A percentile compares a stretch with the other conserved stretches of the same genome.
These are phyloP conservation scores for Dascyllus trimaculatus DNA, from an alignment of 2,113 vertebrate genomes.

Conservation along the genomic window DNA sequence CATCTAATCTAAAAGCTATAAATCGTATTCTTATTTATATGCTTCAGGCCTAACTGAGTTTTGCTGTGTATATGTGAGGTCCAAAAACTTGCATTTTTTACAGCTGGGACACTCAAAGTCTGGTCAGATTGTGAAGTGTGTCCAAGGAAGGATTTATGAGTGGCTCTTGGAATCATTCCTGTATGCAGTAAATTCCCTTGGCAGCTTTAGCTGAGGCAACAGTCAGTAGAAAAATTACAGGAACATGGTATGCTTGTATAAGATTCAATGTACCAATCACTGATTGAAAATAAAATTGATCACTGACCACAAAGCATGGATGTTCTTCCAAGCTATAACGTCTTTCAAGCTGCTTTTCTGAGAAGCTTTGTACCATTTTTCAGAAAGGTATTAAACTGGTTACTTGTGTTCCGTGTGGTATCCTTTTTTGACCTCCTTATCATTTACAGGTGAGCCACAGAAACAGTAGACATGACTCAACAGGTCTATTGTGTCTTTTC, in stretches of 20 bases:
- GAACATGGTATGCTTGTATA: neutral
- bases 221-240: neutral
- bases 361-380: neutral
- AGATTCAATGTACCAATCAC: neutral
- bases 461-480: conserved; percentile 6
- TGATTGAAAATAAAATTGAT: neutral
- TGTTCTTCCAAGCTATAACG: neutral
- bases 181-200: conserved; percentile 18
- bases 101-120: neutral
- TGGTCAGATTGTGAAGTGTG: neutral
- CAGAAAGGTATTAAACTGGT: neutral
- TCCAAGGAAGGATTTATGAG: conserved; percentile 30
- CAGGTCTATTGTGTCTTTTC: conserved; percentile 5
- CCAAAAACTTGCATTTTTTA: conserved; percentile 33
- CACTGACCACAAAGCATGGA: neutral
- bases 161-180: conserved; percentile 33
- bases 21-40: conserved; percentile 43
- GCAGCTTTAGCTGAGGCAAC: neutral
- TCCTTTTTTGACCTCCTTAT: neutral
- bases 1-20: conserved; percentile 28
- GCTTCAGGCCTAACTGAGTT: conserved; percentile 45
- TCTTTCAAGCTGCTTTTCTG: neutral
- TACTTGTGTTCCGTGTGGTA: neutral
- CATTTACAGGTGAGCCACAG: conserved; percentile 10
- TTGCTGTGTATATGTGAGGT: conserved; percentile 10